Percentiles rank a stretch among this genome's conserved stretches.
Conservation (phyloP, 2,797 vertebrate genomes). For the Alectoris magna region DNA sequence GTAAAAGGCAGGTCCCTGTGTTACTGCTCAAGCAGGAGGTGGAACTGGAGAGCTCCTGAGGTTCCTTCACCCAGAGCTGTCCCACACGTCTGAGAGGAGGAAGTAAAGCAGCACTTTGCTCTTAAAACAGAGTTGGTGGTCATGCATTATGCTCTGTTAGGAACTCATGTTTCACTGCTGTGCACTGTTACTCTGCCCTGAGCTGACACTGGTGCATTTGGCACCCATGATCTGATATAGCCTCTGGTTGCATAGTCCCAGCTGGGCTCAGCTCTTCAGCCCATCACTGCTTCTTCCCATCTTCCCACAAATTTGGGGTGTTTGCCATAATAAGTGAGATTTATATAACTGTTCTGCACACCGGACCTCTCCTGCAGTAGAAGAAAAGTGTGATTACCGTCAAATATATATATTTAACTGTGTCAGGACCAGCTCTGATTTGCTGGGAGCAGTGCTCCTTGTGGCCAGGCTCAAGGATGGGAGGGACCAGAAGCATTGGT, state of each 20-base stretch:
- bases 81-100: not conserved
- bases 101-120: not conserved
- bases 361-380: not conserved
- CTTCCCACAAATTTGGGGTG: not conserved
- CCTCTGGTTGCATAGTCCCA: not conserved
- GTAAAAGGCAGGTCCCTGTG: not conserved
- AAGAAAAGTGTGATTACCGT: not conserved
- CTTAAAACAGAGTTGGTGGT: not conserved
- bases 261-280: not conserved
- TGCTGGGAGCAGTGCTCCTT: fast-evolving
- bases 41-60: not conserved
- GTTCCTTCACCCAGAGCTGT: not conserved
- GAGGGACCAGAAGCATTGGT: fast-evolving
- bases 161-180: not conserved
- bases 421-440: not conserved
- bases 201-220: not conserved
- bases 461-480: not conserved
- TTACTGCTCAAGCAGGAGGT: not conserved
- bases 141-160: not conserved
- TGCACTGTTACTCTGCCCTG: not conserved
- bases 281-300: not conserved
- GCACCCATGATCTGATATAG: not conserved
- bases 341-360: not conserved
- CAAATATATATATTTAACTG: not conserved
- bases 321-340: not conserved